Evolutionary conservation across 2,888 invertebrate genomes (phyloP), one percentile per base, ranked within the genome.

Genomic region (Platynereis dumerilii): DNA sequence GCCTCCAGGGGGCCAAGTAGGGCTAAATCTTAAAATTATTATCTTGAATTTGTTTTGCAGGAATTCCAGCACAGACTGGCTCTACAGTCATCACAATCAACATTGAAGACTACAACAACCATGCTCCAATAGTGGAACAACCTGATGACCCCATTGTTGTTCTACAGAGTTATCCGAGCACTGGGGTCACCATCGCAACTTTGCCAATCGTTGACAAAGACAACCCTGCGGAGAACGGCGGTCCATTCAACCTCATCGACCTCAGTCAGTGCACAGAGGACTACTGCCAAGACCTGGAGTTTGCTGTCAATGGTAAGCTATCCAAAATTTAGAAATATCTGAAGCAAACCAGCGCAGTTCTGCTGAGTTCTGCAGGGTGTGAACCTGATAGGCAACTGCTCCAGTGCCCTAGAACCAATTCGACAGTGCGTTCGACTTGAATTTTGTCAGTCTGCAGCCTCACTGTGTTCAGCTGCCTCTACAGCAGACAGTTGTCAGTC

Each of bases 71-170:
- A 24, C 69, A 74, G 66, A 78, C 76, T 85, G 89, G 96, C 10
- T 96, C 96, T 66, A 96, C 96, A 60, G 96, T 96, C 70, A 93
- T 96, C 54, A 93, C 93, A 52, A 96, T 97, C 86, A 88, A 92
- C 80, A 87, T 99, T 67, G 89, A 93, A 68, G 97, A 98, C 84
- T 93, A 96, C 53, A 98, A 98, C 87, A 97, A 98, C 88, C 97
- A 97, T 87, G 93, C 94, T 83, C 97, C 97, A 3, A 91, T 92
- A 79, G 96, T 97, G 84, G 93, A 70, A 0, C 59, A 73, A 24
- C 69, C 74, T 22, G 96, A 17, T 2, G 10, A 45, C 17, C 55
- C 48, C 20, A 2, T 22, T 12, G 64, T 64, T 10, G 34, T 34
- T 7, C 5, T 7, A 34, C 28, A 1, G 2, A n/a, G 17, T n/a